These are phyloP conservation scores for Zosterops japonicus DNA, from an alignment of 2,113 vertebrate genomes.

Conservation along the genomic window DNA sequence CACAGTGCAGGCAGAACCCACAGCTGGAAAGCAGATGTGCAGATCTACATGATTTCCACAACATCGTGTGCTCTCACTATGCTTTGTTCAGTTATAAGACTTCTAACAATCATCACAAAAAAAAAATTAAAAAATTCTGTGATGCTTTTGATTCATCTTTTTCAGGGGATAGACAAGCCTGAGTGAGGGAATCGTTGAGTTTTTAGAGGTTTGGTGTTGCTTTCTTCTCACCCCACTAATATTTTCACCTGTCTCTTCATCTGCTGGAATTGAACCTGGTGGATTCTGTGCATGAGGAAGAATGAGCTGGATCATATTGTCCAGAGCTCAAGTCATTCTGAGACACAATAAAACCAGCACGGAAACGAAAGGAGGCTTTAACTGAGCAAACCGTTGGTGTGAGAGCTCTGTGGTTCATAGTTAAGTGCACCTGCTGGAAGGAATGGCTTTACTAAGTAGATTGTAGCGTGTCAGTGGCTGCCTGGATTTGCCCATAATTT, in stretches of 20 bases:
- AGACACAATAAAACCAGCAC: neutral
- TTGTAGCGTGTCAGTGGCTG: neutral
- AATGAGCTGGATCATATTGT: neutral
- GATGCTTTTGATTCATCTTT: neutral
- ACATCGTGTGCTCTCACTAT: accelerated
- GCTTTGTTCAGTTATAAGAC: neutral
- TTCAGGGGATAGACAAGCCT: neutral
- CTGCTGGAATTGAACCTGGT: neutral
- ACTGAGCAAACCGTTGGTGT: neutral
- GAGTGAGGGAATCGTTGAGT: neutral
- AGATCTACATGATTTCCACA: neutral
- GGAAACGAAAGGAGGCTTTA: neutral
- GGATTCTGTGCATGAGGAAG: neutral
- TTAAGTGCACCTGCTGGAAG: neutral
- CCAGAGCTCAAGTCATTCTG: neutral
- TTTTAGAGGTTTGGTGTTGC: neutral
- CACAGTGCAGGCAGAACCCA: neutral
- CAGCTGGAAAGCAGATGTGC: neutral
- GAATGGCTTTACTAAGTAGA: neutral
- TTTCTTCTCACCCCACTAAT: neutral
- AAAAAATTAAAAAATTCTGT: neutral
- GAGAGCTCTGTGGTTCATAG: neutral
- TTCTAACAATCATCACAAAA: neutral
- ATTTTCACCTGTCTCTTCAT: neutral
- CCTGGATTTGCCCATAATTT: neutral